These are phyloP conservation scores for Myzus persicae DNA, from an alignment of 1,140 invertebrate species.

Conservation along the genomic window DNA sequence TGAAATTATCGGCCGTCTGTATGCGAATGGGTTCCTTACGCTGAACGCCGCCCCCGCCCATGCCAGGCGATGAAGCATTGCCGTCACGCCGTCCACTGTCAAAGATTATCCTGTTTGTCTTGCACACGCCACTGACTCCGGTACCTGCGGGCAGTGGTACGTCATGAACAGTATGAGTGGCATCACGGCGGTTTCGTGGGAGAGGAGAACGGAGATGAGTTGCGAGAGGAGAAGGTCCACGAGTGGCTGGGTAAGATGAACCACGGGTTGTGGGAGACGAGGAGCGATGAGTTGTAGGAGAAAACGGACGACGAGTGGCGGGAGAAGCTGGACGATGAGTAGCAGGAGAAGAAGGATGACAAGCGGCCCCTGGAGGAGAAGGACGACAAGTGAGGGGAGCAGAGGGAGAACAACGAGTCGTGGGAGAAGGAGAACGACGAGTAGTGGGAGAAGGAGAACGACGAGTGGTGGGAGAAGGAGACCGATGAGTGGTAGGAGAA, in stretches of 20 bases:
- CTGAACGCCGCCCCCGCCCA: not conserved
- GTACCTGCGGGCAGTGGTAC: constrained; percentile 17
- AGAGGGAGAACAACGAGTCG: no score
- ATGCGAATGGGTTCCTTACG: constrained; percentile 38
- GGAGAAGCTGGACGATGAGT: not conserved
- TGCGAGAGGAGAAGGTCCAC: not conserved
- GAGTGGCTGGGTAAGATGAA: not conserved
- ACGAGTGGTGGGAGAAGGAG: no score
- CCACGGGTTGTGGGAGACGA: not conserved
- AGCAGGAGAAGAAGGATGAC: no score
- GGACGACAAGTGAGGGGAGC: no score
- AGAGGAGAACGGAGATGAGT: not conserved
- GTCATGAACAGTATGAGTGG: not conserved
- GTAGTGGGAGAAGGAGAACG: no score
- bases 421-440: no score
- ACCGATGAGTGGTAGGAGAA: no score
- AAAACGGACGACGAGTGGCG: not conserved
- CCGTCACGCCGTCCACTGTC: not conserved
- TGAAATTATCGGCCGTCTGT: constrained; percentile 38
- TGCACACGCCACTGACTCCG: not conserved
- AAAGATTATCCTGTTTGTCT: constrained; percentile 36
- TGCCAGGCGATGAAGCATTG: not conserved
- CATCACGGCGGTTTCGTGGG: not conserved
- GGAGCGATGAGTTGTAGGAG: no score
- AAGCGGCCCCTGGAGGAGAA: no score